Base-by-base conservation (phyloP, 2,113 vertebrate species). In the Clinocottus analis region DNA sequence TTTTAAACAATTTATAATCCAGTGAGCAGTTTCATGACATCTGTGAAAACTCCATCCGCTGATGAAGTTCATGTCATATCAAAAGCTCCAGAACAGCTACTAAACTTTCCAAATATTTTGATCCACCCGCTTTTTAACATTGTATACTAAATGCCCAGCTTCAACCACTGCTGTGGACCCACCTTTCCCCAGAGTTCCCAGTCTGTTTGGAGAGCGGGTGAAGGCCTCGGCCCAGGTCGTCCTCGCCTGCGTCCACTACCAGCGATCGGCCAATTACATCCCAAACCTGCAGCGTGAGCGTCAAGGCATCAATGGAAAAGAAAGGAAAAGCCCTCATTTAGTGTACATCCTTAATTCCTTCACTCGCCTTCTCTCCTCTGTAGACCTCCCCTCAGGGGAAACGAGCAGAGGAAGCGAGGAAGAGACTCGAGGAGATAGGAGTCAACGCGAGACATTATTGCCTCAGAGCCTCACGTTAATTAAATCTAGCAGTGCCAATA, bases 221-320 rank as follows among this genome's bases (percentile, higher is more conserved):
- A 19, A 39, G 56, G 0, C 97, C 95, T 3, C 8, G 89, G 35
- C 97, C 97, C 87, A 98, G 91, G 80, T 98, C 97, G 7, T 98
- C 97, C 80, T 97, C 96, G 3, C 92, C 92, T 2, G 93, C 91
- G 0, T 96, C 96, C 8, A 99, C 91, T n/a, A 97, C 96, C 90
- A 98, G 87, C 2, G 97, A 97, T 16, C 97, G 96, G 14, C 97
- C 97, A 68, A 98, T 97, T 86, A 98, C 94, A 12, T 98, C 95
- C 94, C 95, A 95, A 0, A 99, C 96, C 97, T 99, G 80, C 74
- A 78, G 29, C 27, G 1, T 0, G 8, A 13, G 7, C 47, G 25
- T 3, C 19, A 7, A 51, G 25, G 43, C 7, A 11, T 33, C 12
- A 56, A 8, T 13, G 3, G n/a, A n/a, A 1, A 41, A 14, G 11